Conservation (phyloP, 2,797 vertebrate species). For the Syngnathus rostellatus region DNA sequence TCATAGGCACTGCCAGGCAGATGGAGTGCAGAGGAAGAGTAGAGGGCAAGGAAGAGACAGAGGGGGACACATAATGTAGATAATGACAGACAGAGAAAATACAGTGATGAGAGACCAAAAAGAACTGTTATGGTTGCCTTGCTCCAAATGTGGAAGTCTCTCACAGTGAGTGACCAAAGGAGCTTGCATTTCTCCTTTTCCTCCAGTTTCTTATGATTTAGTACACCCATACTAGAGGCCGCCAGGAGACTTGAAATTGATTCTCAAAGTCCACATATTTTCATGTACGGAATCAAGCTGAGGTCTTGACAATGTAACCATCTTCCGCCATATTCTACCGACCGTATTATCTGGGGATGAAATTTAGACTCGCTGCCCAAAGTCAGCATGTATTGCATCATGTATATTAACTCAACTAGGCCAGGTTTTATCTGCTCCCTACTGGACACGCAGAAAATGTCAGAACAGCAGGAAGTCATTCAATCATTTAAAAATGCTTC, state of each 20-base stretch:
- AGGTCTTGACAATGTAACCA: conserved; percentile 19
- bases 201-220: conserved; percentile 19
- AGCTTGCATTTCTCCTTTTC: conserved; percentile 11
- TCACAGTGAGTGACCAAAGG: conserved; percentile 38
- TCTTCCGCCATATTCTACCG: conserved; percentile 17
- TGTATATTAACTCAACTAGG: not conserved
- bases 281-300: conserved; percentile 25
- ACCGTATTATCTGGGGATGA: not conserved
- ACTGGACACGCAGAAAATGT: not conserved
- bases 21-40: conserved; percentile 22
- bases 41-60: not conserved
- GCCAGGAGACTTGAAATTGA: conserved; percentile 18
- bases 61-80: not conserved
- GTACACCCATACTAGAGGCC: conserved; percentile 16
- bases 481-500: not conserved
- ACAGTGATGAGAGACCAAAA: not conserved
- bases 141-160: conserved; percentile 21
- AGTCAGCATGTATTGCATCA: conserved; percentile 7
- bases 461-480: not conserved
- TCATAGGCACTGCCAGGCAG: conserved; percentile 32
- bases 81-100: conserved; percentile 1
- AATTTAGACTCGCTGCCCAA: not conserved
- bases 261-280: conserved; percentile 37
- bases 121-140: not conserved
- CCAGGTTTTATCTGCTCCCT: not conserved